Base-by-base conservation (phyloP, 2,888 invertebrate species). In the Hypomecis punctinalis region DNA sequence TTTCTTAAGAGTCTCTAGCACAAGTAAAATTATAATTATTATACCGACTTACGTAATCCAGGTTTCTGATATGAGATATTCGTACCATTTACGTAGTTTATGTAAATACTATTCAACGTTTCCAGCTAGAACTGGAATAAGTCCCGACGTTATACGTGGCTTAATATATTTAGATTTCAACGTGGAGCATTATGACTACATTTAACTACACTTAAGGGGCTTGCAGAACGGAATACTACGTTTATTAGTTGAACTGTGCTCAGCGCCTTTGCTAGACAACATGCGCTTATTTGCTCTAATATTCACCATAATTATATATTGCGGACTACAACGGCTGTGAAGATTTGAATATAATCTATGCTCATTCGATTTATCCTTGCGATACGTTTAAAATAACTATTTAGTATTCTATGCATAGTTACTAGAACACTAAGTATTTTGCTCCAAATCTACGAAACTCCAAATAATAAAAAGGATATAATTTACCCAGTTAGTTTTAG, bases 91-190 rank as follows among this genome's bases (percentile, higher is more conserved):
- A 33, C 8, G 40, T 45, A 43, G 13, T 46, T 46, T 46, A 56
- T 46, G 55, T 56, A 56, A 56, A 56, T 56, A 46, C 37, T 37
- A 10, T 6, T 10, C 39, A 37, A 36, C 46, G 42, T 47, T 47
- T 43, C 5, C 33, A 39, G 9, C 11, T 35, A 4, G 13, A 35
- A 48, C 42, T 63, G 66, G 75, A 71, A 78, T 81, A 79, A 78
- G 72, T 77, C 74, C 73, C 72, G 66, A 63, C 75, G 66, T 75
- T 71, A 69, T 68, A 75, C 37, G 53, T 67, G 72, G 75, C 81
- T 79, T 81, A 80, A 83, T 82, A 83, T 81, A 75, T 48, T 48
- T 37, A 8, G 67, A 37, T 35, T 45, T 73, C 63, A 73, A 62
- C 62, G 64, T 58, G 52, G 55, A 65, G 61, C 65, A 67, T 73